Evolutionary conservation across 2,888 invertebrate species (phyloP), one percentile per base, ranked within the genome.

Genomic region (Hypomecis atomaria): DNA sequence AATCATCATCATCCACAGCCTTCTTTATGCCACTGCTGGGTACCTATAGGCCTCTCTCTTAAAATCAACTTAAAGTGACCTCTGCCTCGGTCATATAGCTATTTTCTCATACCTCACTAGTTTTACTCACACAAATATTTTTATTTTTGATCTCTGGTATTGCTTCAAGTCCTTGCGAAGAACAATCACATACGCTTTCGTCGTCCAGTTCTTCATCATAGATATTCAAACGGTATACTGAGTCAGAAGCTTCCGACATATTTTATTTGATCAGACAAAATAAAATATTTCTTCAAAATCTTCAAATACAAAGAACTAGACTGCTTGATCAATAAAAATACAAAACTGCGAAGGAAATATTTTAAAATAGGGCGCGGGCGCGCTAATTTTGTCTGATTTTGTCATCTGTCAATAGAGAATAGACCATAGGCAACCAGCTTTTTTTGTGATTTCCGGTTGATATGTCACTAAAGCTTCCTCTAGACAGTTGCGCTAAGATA

Each of bases 201-300:
- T 85, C 81, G 71, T 83, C 81, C 38, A 85, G 68, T 42, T 75
- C 78, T 67, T 86, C 85, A 65, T 89, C 90, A 64, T 91, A 90
- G 44, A 90, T 76, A 72, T 85, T 85, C 45, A 69, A 55, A 5
- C 71, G 56, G 34, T 65, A 49, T 6, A 66, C 61, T 56, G 45
- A 54, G 62, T 73, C 72, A 6, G 78, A 79, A 60, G 67, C 65
- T 63, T 78, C 74, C 58, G 84, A 83, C 88, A 88, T 88, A 34
- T 0, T 56, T 42, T 75, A 50, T 13, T 45, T 42, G 47, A 42
- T 34, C 37, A 33, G 8, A 45, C 36, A 11, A 10, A 55, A 43
- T 54, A 10, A 5, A 11, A 7, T 11, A 43, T 13, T 37, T 4
- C 43, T 10, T 36, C 5, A 13, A 7, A 11, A 11, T 4, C 43